A percentile compares a stretch with the other conserved stretches of the same genome.
Conservation (phyloP, 1,140 invertebrate species). For the Copidosoma floridanum region DNA sequence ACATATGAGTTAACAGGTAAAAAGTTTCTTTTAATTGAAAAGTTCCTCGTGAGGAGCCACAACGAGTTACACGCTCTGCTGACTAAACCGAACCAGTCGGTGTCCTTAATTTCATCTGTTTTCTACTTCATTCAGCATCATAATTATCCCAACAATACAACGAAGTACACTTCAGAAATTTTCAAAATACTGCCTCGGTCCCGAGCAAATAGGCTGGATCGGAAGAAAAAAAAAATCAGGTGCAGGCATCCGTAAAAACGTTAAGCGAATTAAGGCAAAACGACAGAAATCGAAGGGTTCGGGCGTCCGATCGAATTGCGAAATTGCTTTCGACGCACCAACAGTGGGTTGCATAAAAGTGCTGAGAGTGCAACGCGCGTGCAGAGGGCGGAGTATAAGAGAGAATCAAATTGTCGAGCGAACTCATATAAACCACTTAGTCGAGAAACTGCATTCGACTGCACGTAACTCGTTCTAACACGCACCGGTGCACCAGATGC, state of each 20-base stretch:
- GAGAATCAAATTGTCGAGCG: neutral
- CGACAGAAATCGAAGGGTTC: slow-evolving; percentile 1
- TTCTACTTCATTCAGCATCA: too few species aligned
- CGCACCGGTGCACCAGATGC: slow-evolving; percentile 20
- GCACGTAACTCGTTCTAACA: slow-evolving; percentile 30
- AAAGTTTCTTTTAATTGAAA: too few species aligned
- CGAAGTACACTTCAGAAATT: too few species aligned
- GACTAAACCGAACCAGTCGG: too few species aligned
- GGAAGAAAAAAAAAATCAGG: neutral
- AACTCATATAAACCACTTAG: slow-evolving; percentile 17
- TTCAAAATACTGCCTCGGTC: too few species aligned
- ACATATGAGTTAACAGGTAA: too few species aligned
- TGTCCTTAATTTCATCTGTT: too few species aligned
- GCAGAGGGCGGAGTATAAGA: slow-evolving; percentile 15
- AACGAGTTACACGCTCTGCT: too few species aligned
- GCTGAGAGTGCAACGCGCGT: slow-evolving; percentile 4
- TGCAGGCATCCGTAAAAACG: slow-evolving; percentile 12
- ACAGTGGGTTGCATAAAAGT: too few species aligned
- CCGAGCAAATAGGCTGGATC: too few species aligned
- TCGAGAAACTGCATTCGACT: slow-evolving; percentile 26
- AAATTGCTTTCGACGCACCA: slow-evolving; percentile 17
- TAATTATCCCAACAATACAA: too few species aligned
- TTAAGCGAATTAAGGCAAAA: slow-evolving; percentile 8
- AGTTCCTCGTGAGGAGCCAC: too few species aligned
- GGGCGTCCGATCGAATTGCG: slow-evolving; percentile 12